phyloP scores from a whole-genome alignment of 2,888 invertebrate genomes.

The Drosophila austrosaltans region DNA sequence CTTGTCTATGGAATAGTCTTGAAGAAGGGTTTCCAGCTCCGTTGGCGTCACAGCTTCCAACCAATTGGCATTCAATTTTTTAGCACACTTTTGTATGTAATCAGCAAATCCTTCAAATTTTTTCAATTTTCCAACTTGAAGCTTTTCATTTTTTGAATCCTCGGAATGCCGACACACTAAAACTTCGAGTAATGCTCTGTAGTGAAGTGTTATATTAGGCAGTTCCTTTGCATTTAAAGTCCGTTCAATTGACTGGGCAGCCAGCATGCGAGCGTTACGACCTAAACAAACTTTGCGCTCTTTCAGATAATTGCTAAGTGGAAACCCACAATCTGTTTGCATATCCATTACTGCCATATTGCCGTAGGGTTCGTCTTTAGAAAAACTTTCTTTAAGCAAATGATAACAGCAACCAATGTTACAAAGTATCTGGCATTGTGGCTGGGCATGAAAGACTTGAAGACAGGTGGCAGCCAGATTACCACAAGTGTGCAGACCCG shows the following conservation, averaged over 20 bases:
- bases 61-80: constrained; percentile 84
- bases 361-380: constrained; percentile 77
- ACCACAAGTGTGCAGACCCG: constrained; percentile 95
- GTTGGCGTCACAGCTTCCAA: constrained; percentile 82
- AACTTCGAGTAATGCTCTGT: constrained; percentile 90
- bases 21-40: constrained; percentile 83
- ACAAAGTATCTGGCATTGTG: constrained; percentile 86
- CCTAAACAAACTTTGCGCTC: constrained; percentile 85
- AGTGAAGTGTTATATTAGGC: constrained; percentile 88
- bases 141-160: constrained; percentile 80
- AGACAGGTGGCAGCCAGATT: constrained; percentile 90
- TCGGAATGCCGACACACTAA: constrained; percentile 84
- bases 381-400: constrained; percentile 87
- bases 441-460: constrained; percentile 86
- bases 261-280: constrained; percentile 92
- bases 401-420: constrained; percentile 97
- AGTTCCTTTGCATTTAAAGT: constrained; percentile 85
- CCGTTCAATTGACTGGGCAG: constrained; percentile 92
- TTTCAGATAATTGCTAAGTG: constrained; percentile 87
- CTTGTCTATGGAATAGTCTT: constrained; percentile 83
- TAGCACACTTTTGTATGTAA: constrained; percentile 88
- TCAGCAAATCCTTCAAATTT: constrained; percentile 87
- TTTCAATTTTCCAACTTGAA: constrained; percentile 87
- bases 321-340: constrained; percentile 85
- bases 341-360: constrained; percentile 72